These are phyloP conservation scores for Diabrotica undecimpunctata DNA, from an alignment of 1,140 invertebrate species.

Conservation along the genomic window DNA sequence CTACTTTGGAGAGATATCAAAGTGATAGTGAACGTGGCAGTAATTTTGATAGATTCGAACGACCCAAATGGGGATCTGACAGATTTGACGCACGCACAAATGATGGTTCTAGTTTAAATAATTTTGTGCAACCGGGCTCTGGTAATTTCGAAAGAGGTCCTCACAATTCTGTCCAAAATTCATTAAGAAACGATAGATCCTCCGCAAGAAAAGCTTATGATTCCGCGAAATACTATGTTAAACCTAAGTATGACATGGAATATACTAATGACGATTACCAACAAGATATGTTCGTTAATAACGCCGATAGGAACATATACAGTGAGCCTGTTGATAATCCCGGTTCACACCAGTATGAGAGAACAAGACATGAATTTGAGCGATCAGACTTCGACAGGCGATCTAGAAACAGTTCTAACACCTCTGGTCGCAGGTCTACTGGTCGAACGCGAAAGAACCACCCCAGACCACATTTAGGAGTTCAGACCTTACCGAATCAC, in stretches of 20 bases:
- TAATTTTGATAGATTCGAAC: conserved; percentile 46
- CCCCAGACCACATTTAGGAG: conserved; percentile 39
- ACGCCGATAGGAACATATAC: conserved; percentile 40
- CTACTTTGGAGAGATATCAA: conserved; percentile 49
- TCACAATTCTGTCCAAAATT: conserved; percentile 32
- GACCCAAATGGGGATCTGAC: conserved; percentile 46
- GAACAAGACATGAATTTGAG: conserved; percentile 52
- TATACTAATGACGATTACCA: conserved; percentile 43
- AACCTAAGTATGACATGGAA: conserved; percentile 48
- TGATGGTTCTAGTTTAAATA: conserved; percentile 37
- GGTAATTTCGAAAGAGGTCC: conserved; percentile 38
- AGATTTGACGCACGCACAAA: conserved; percentile 40
- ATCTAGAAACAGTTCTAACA: conserved; percentile 43
- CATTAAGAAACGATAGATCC: conserved; percentile 31
- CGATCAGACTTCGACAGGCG: conserved; percentile 50
- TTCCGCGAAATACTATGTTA: conserved; percentile 54
- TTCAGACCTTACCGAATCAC: conserved; percentile 46
- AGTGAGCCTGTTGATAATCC: conserved; percentile 43
- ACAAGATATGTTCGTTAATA: conserved; percentile 46
- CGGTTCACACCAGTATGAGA: conserved; percentile 36
- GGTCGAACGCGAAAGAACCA: conserved; percentile 39
- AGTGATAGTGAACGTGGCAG: conserved; percentile 33
- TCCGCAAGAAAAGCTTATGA: conserved; percentile 51
- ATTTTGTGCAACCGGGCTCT: conserved; percentile 35
- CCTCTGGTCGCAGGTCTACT: conserved; percentile 41